Conservation (phyloP, 1,140 invertebrate species). For the Hylaeus anthracinus region DNA sequence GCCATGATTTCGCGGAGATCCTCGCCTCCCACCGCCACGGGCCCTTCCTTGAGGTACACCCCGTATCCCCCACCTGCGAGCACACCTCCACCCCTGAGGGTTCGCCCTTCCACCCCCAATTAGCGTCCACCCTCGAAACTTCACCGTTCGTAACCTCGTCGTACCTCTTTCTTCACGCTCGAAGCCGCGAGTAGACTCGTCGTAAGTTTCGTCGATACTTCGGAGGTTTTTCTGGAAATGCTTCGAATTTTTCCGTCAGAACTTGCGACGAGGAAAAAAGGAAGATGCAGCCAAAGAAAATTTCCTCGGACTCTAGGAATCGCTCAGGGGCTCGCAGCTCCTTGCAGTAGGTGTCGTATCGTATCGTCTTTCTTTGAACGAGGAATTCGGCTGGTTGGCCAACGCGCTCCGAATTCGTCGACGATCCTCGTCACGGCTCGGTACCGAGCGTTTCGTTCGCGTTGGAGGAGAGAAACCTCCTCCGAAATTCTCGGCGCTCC, state of each 20-base stretch:
- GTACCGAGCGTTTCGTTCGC: not conserved
- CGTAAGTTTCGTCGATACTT: too few relatives aligned
- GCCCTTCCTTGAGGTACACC: conserved; percentile 72
- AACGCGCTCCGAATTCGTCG: not conserved
- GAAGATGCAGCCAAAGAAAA: conserved; percentile 28
- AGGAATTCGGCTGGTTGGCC: not conserved
- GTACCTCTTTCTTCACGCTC: conserved; percentile 8
- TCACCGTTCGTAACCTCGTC: conserved; percentile 25
- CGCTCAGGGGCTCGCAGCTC: not conserved
- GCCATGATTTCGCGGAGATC: conserved; percentile 76
- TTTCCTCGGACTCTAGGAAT: too few relatives aligned
- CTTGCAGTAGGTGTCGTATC: not conserved
- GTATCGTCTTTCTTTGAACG: not conserved
- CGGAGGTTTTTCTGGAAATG: too few relatives aligned
- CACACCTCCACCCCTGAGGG: conserved; percentile 70
- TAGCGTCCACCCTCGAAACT: conserved; percentile 62
- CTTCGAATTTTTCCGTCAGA: not conserved
- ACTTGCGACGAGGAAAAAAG: not conserved
- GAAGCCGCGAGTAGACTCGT: too few relatives aligned
- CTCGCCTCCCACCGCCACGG: conserved; percentile 68
- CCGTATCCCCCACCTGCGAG: conserved; percentile 74
- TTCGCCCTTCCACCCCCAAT: conserved; percentile 74
- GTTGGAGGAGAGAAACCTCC: not conserved
- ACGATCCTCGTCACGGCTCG: conserved; percentile 1
- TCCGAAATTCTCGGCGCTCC: conserved; percentile 10